Base-by-base conservation (phyloP, 2,888 invertebrate species). In the Desoria tigrina region DNA sequence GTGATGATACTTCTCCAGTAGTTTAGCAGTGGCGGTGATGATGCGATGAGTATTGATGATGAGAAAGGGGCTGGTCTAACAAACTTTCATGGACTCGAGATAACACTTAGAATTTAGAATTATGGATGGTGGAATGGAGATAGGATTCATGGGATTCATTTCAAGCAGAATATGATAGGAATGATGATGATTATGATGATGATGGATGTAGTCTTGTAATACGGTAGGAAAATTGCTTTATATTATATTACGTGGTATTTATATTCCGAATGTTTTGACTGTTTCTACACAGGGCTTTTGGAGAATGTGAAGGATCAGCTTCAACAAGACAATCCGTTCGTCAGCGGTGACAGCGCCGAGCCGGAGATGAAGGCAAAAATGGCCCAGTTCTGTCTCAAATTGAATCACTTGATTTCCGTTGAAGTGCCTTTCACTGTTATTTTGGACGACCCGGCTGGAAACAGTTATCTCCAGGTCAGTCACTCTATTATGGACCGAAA, bases 371-470 rank as follows among this genome's bases (percentile, higher is more conserved):
- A 83, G 57, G 75, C 80, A 16, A 84, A 85, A 55, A 82, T 94
- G 77, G 77, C 84, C 1, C 78, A 78, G 2, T 91, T 96, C 79
- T 80, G 90, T 21, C 78, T 80, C 0, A 83, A 87, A 73, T 82
- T 95, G 61, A 85, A 89, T 51, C 82, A 86, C 60, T 86, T 92
- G 14, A 79, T 92, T 23, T 81, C 83, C 0, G 85, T 89, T 1
- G 81, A 86, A 74, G 80, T 81, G 11, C 76, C 82, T 3, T 84
- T 90, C 0, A 94, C 94, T 0, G 74, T 99, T 1, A 79, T 97
- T 2, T 81, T 99, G 71, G 94, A 98, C 80, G 99, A 99, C 83
- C 95, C 98, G 1, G 93, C 97, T 9, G 99, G 99, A 0, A 98
- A 98, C 81, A 96, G 95, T 72, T 98, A 96, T 79, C 85, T 98